phyloP scores from a whole-genome alignment of 2,888 invertebrate species.

The Buathra laborator region DNA sequence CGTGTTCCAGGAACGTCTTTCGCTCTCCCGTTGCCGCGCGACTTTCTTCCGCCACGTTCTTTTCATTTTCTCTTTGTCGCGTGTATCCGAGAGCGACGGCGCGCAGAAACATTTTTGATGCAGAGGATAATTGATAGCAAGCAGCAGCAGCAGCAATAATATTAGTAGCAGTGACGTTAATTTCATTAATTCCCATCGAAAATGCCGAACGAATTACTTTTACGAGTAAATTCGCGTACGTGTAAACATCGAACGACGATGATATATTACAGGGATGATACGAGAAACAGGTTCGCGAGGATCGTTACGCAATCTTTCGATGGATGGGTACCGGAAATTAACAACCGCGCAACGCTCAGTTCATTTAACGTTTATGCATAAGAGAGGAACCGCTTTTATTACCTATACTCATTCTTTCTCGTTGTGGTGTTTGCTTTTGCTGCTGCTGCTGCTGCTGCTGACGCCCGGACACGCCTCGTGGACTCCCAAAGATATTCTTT shows the following conservation, averaged over 20 bases:
- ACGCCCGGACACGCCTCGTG: constrained; percentile 63
- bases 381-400: constrained; percentile 41
- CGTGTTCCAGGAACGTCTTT: constrained; percentile 72
- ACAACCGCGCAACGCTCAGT: constrained; percentile 10
- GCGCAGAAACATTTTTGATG: no score
- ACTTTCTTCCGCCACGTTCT: constrained; percentile 77
- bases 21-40: constrained; percentile 38
- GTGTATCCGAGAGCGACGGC: constrained; percentile 24
- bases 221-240: constrained; percentile 27
- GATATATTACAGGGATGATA: constrained; percentile 57
- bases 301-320: constrained; percentile 43
- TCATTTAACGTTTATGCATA: constrained; percentile 25
- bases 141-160: neutral
- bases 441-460: constrained; percentile 25
- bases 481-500: constrained; percentile 57
- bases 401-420: constrained; percentile 24
- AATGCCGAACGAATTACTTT: constrained; percentile 40
- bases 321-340: constrained; percentile 48
- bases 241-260: constrained; percentile 3
- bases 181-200: constrained; percentile 30
- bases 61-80: constrained; percentile 65
- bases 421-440: neutral
- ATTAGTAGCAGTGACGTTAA: neutral
- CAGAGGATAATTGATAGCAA: neutral
- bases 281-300: constrained; percentile 46